Base-by-base conservation (phyloP, 2,888 invertebrate species). In the Blomia tropicalis region DNA sequence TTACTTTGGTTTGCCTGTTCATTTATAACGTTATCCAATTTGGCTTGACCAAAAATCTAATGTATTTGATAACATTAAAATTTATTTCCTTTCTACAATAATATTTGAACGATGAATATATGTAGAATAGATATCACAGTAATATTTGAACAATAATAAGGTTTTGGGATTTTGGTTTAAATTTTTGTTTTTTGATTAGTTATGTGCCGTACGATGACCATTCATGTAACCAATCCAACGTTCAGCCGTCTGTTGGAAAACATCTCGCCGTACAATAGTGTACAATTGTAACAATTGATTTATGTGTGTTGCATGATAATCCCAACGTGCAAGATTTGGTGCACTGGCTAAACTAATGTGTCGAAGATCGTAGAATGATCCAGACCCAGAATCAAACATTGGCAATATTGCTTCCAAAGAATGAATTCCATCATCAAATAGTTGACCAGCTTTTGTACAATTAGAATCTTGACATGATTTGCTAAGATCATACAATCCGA, bases 231-330 rank as follows among this genome's bases (percentile, higher is more conserved):
- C 85, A 70, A 87, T 85, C 95, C 95, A 95, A 60, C 95, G 76
- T 70, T 85, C 84, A 0, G 91, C 92, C 7, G 90, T 90, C 61
- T 82, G 80, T 19, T 82, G 78, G 66, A 92, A 81, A 62, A 92
- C 77, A 0, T 85, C 83, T 70, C 89, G 87, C 63, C 80, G 80
- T 68, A 90, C 88, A 51, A 96, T 81, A 0, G 89, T 86, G 43
- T 85, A 83, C 66, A 96, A 81, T 66, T 93, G 79, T 60, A 77
- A 71, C 58, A 81, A 71, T 72, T 98, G 93, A 77, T 93, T 95
- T 27, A 98, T 85, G 73, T 99, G 98, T 0, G 95, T 93, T 0
- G 92, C 88, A 76, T 98, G 98, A 74, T 98, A 98, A 73, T 98
- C 98, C 92, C 96, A 95, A 63, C 98, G 79, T 0, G 98, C 98